Conservation (phyloP, 2,888 invertebrate genomes). For the Amiota mariae region DNA sequence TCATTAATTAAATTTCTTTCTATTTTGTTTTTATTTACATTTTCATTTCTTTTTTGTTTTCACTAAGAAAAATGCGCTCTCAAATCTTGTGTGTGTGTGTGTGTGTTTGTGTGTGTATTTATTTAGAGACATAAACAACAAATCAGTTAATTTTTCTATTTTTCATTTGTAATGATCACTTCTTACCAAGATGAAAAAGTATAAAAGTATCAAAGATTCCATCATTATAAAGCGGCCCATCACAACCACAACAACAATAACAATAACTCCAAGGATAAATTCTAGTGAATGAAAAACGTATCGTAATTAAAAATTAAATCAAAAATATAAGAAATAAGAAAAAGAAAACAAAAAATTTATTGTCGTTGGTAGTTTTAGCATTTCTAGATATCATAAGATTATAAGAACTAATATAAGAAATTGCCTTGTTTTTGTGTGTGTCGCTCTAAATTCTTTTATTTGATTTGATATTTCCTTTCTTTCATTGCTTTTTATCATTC, state of each 20-base stretch:
- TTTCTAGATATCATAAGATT: slow-evolving; percentile 29
- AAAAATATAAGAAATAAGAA: slow-evolving; percentile 24
- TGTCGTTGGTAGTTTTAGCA: slow-evolving; percentile 59
- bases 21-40: background rate
- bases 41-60: background rate
- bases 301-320: slow-evolving; percentile 51
- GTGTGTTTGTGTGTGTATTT: background rate
- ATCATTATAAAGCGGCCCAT: slow-evolving; percentile 75
- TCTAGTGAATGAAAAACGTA: slow-evolving; percentile 40
- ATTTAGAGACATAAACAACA: slow-evolving; percentile 8
- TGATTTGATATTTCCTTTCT: slow-evolving; percentile 36
- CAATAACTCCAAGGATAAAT: slow-evolving; percentile 30
- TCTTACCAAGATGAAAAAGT: slow-evolving; percentile 27
- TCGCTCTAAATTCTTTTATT: slow-evolving; percentile 34
- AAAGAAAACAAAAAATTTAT: slow-evolving; percentile 49
- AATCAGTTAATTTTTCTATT: background rate
- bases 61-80: too few relatives aligned
- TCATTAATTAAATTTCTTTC: slow-evolving; percentile 15
- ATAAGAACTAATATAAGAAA: slow-evolving; percentile 1
- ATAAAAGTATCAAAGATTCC: slow-evolving; percentile 72
- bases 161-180: slow-evolving; percentile 11
- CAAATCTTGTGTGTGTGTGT: too few relatives aligned
- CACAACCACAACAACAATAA: slow-evolving; percentile 41
- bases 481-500: slow-evolving; percentile 8
- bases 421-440: slow-evolving; percentile 37